Evolutionary conservation across 1,140 invertebrate species (phyloP).

Genomic region (Druon quercuslanigerum): DNA sequence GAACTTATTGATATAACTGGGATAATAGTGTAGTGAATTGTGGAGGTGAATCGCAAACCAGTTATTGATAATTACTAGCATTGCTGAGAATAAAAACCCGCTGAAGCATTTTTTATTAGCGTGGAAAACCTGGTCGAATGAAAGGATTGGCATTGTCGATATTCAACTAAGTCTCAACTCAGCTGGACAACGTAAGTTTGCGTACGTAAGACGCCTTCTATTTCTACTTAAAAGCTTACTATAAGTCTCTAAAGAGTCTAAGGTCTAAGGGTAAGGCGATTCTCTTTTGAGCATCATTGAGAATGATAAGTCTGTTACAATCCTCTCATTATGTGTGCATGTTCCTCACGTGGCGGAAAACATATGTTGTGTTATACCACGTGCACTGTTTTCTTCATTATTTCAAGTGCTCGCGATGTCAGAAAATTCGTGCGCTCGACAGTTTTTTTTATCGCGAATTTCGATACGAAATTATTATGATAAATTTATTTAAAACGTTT

Average conservation of each 20-base stretch:
- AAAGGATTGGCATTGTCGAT: background rate
- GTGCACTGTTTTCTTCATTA: background rate
- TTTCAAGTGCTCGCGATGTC: no score
- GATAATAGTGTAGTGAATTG: slow-evolving; percentile 18
- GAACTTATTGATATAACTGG: no score
- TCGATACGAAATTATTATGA: no score
- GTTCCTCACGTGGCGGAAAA: slow-evolving; percentile 8
- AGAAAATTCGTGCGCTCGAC: no score
- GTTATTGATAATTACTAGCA: background rate
- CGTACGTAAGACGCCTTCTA: background rate
- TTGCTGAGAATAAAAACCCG: background rate
- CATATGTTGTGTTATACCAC: slow-evolving; percentile 14
- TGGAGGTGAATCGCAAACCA: background rate
- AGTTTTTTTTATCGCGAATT: no score
- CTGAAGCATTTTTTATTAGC: no score
- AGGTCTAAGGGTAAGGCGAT: no score
- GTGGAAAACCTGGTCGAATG: no score
- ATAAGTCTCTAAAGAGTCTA: background rate
- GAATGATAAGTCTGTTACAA: background rate
- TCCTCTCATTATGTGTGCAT: background rate
- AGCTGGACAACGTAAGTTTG: background rate
- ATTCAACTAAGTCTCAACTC: background rate
- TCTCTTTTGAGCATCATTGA: background rate
- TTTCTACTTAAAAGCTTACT: background rate
- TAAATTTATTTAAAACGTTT: no score